Evolutionary conservation across 2,888 invertebrate genomes (phyloP), one percentile per base, ranked within the genome.

Genomic region (Eupsilia transversa): DNA sequence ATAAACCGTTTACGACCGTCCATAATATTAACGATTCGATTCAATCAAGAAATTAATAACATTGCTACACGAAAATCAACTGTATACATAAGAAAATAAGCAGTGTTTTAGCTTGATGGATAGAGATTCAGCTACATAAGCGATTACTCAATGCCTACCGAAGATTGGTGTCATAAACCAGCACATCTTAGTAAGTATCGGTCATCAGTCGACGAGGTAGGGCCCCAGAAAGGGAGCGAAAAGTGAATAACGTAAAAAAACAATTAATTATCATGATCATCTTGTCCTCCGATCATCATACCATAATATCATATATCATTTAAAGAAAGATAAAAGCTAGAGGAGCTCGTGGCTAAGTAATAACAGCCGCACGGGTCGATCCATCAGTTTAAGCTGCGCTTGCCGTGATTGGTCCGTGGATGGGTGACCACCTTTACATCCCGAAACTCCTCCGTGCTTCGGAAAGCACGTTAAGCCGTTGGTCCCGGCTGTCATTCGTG

Each of bases 151-250:
- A 88, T 74, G 87, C 84, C 84, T 82, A 83, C 87, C 89, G 87
- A 90, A 92, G 92, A 93, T 92, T 91, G 92, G 84, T 72, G 85
- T 90, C 93, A 90, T 93, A 92, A 93, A 93, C 89, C 90, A 91
- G 89, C 90, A 91, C 92, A 90, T 92, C 91, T 89, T 86, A 87
- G 91, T 92, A 91, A 93, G 92, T 92, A 90, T 86, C 81, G 82
- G 87, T 86, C 88, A 92, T 92, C 90, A 89, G 88, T 88, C 89
- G 87, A 75, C 72, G 60, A 35, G 33, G 86, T 88, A 61, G 83
- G 88, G 89, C 87, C 86, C 86, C 33, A 57, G 80, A 84, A 85
- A 33, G 14, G 17, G 66, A 56, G 30, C 38, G 41, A 60, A 43
- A 33, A 0, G 2, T 27, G 2, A 27, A 17, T 56, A 30, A 56